Evolutionary conservation across 2,888 invertebrate genomes (phyloP), one percentile per base, ranked within the genome.

Genomic region (Tiphia femorata): DNA sequence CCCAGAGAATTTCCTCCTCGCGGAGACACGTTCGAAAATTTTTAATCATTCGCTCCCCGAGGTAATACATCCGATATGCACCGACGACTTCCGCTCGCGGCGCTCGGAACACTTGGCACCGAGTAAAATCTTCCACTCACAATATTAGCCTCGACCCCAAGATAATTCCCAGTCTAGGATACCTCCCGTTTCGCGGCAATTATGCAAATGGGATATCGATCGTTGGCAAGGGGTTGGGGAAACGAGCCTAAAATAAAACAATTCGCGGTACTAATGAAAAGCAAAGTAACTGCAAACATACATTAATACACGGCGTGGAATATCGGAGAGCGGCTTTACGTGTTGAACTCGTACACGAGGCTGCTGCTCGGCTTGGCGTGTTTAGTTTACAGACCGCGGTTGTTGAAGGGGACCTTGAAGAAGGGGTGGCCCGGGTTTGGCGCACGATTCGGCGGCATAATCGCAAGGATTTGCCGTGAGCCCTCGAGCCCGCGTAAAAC

Each of bases 171-270:
- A 6, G 20, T 29, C 46, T 30, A 44, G 63, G 37, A 54, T 43
- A 58, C 58, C 61, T 60, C 49, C 17, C 52, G 47, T 42, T 47
- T 25, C 33, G 43, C 48, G 54, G 49, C 66, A 69, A 69, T 69
- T 70, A 61, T 61, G 65, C 57, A 59, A 63, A 66, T 59, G 57
- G 52, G 19, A 48, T 50, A 59, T 68, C 57, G 67, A 68, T 43
- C 48, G 21, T 17, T 17, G 16, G 29, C 16, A 14, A 29, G 42
- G 49, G 59, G 58, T 56, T n/a, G n/a, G n/a, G 54, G 53, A 40
- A 61, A 42, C 48, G 37, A 25, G 37, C 37, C 54, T 62, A 67
- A 59, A 69, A 69, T 62, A 51, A 47, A 20, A 49, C 25, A n/a
- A 43, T 50, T 50, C 50, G 19, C 21, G 3, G 42, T n/a, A n/a